A percentile compares a stretch with the other conserved stretches of the same genome.
phyloP scores from a whole-genome alignment of 2,113 vertebrate species.

The Apodemus sylvaticus region DNA sequence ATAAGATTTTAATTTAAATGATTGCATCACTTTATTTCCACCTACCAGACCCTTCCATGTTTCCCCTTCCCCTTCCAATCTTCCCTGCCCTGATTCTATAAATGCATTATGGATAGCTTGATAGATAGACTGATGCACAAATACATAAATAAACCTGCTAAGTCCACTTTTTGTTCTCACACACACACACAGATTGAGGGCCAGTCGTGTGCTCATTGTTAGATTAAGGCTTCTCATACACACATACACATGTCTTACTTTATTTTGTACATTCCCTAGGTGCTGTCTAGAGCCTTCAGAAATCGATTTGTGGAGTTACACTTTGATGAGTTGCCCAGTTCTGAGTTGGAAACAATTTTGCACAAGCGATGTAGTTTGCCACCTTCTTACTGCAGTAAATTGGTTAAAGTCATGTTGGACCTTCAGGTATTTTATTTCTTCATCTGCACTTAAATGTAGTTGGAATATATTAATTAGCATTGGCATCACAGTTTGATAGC shows the following conservation, averaged over 20 bases:
- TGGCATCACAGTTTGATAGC: neutral
- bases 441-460: neutral
- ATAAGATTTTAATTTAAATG: neutral
- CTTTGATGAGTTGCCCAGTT: conserved; percentile 95
- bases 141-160: neutral
- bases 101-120: neutral
- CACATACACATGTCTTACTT: neutral
- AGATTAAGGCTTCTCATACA: neutral
- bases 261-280: conserved; percentile 82
- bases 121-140: neutral
- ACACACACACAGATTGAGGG: neutral
- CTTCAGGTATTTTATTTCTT: conserved; percentile 90
- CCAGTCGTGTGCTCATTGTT: neutral
- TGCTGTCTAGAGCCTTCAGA: conserved; percentile 96
- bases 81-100: neutral
- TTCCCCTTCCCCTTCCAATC: neutral
- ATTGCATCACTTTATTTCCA: neutral
- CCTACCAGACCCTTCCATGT: neutral
- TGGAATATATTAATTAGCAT: neutral
- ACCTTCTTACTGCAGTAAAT: conserved; percentile 94
- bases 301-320: conserved; percentile 98
- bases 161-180: neutral
- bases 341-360: conserved; percentile 95
- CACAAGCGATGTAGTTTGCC: conserved; percentile 95
- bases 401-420: conserved; percentile 96